Percentiles rank a stretch among this genome's conserved stretches.
Evolutionary conservation across 2,113 vertebrate species (phyloP).

Genomic region (Mystacornis crossleyi): DNA sequence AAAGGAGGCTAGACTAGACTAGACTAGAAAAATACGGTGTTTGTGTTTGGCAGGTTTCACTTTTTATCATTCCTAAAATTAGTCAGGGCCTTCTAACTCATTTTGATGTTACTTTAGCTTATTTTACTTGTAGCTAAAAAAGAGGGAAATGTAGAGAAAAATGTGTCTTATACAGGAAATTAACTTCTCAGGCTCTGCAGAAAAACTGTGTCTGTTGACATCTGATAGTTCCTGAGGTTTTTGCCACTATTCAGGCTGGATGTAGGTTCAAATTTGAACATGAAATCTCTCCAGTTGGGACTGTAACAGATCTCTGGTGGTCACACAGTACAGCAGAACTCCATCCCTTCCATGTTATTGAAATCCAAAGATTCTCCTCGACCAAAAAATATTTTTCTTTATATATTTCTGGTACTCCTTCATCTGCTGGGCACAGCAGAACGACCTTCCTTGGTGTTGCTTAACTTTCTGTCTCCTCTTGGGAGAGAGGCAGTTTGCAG

Average conservation of each 20-base stretch:
- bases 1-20: neutral
- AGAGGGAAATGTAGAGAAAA: neutral
- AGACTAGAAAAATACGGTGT: neutral
- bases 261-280: neutral
- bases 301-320: neutral
- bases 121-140: neutral
- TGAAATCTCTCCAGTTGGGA: neutral
- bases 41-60: neutral
- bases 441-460: neutral
- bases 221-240: neutral
- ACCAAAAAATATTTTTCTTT: neutral
- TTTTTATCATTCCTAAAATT: neutral
- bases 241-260: neutral
- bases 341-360: too few relatives aligned
- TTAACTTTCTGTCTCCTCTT: neutral
- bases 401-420: neutral
- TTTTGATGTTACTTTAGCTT: neutral
- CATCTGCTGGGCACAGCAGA: neutral
- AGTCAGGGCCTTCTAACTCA: neutral
- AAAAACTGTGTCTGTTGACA: fast-evolving
- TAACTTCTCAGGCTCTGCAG: neutral
- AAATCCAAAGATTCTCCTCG: neutral
- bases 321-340: neutral
- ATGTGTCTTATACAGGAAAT: neutral
- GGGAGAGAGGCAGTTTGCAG: neutral